Percentiles rank a stretch among this genome's conserved stretches.
These are phyloP conservation scores for Philypnodon macrostomus DNA, from an alignment of 2,797 vertebrate species.

Conservation along the genomic window DNA sequence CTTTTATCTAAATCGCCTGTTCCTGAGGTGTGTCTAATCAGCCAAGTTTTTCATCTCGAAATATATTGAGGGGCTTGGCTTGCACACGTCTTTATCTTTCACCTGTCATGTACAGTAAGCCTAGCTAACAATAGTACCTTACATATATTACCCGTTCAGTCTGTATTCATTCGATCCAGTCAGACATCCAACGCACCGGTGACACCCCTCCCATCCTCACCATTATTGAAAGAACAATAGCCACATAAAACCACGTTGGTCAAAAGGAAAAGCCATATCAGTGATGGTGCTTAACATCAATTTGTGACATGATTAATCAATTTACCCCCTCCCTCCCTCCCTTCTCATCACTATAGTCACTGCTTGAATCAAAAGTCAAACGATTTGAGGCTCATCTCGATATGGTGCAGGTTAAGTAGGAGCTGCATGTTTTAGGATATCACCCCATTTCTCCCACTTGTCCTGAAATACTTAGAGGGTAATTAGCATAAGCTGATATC, in stretches of 20 bases:
- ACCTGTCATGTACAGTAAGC: slow-evolving; percentile 64
- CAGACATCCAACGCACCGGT: slow-evolving; percentile 55
- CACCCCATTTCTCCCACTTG: slow-evolving; percentile 54
- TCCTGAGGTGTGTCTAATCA: slow-evolving; percentile 47
- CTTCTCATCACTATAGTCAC: slow-evolving; percentile 38
- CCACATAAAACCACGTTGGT: slow-evolving; percentile 58
- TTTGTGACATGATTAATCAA: slow-evolving; percentile 79
- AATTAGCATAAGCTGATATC: slow-evolving; percentile 85
- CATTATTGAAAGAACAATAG: slow-evolving; percentile 73
- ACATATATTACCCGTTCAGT: slow-evolving; percentile 56
- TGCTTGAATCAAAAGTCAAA: slow-evolving; percentile 57
- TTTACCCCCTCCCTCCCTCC: slow-evolving; percentile 45
- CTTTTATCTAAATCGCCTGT: slow-evolving; percentile 56
- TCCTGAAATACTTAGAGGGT: slow-evolving; percentile 79
- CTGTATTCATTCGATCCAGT: slow-evolving; percentile 48
- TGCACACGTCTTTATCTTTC: slow-evolving; percentile 53
- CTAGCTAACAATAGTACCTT: slow-evolving; percentile 60
- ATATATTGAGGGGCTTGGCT: slow-evolving; percentile 36
- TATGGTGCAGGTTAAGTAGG: slow-evolving; percentile 80
- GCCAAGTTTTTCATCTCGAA: slow-evolving; percentile 48
- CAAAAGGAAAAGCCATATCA: slow-evolving; percentile 47
- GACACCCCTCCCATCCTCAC: slow-evolving; percentile 35
- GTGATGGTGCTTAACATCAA: slow-evolving; percentile 69
- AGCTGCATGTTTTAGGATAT: slow-evolving; percentile 73
- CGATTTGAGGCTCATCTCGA: slow-evolving; percentile 69